Evolutionary conservation across 30 jellyfish, hydroid and myxozoan species (phyloP).

Genomic region (Aurelia coerulea): DNA sequence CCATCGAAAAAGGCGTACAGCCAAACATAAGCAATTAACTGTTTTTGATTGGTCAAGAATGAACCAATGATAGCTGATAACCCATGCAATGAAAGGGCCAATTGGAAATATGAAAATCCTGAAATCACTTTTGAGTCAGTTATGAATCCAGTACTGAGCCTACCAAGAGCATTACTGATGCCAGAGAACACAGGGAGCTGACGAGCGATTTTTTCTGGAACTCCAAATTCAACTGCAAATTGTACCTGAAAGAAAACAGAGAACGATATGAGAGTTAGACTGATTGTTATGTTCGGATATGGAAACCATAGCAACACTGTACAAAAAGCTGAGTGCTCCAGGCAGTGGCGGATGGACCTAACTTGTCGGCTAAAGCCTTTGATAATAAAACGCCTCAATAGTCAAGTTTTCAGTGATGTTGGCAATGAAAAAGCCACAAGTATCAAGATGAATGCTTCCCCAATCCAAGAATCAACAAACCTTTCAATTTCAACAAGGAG

Average conservation of each 20-base stretch:
- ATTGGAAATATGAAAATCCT: constrained; percentile 1
- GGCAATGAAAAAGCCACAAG: too few species aligned
- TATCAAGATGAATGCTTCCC: too few species aligned
- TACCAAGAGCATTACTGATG: constrained; percentile 60
- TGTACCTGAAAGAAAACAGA: constrained; percentile 43
- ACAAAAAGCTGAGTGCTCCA: too few species aligned
- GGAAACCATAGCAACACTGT: too few species aligned
- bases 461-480: too few species aligned
- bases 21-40: constrained; percentile 29
- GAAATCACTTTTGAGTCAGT: background rate
- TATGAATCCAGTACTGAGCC: constrained; percentile 27
- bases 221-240: constrained; percentile 60
- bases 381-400: too few species aligned
- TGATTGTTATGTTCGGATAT: background rate
- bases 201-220: constrained; percentile 14
- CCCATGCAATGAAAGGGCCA: constrained; percentile 8
- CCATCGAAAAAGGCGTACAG: constrained; percentile 49
- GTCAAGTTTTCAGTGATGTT: too few species aligned
- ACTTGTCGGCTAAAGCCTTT: too few species aligned
- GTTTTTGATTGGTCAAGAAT: constrained; percentile 14
- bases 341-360: too few species aligned
- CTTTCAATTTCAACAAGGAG: too few species aligned
- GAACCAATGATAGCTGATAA: constrained; percentile 31
- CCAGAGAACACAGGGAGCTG: constrained; percentile 59
- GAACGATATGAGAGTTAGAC: background rate